Percentiles rank a stretch among this genome's conserved stretches.
Conservation (phyloP, 2,797 vertebrate genomes). For the Oreonectes daqikongensis region DNA sequence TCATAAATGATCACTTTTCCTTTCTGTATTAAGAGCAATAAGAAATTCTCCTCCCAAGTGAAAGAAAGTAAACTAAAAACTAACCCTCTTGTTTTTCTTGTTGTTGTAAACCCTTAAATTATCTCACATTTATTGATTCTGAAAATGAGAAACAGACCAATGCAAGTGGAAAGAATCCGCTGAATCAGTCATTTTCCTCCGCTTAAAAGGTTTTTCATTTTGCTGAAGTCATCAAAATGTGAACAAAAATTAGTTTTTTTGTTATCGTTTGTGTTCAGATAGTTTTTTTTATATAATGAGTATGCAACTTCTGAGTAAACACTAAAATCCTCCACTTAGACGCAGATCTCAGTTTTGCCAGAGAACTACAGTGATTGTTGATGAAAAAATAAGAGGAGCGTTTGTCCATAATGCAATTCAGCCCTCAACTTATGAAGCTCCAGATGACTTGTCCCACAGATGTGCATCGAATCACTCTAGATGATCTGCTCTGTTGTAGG, state of each 20-base stretch:
- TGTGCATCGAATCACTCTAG: constrained; percentile 33
- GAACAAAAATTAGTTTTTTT: constrained; percentile 41
- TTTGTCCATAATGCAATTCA: constrained; percentile 1
- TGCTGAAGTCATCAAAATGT: constrained; percentile 50
- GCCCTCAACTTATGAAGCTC: not conserved
- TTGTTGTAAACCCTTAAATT: constrained; percentile 41
- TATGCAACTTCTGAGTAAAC: not conserved
- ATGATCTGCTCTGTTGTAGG: constrained; percentile 38
- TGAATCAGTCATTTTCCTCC: constrained; percentile 46
- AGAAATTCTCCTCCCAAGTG: constrained; percentile 24
- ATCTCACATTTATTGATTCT: constrained; percentile 54
- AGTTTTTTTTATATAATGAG: not conserved
- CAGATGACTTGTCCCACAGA: constrained; percentile 22
- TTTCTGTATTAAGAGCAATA: constrained; percentile 37
- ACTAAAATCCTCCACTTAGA: not conserved
- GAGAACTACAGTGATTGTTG: constrained; percentile 15
- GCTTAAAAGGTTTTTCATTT: constrained; percentile 18
- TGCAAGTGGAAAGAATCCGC: constrained; percentile 29
- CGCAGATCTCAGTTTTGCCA: constrained; percentile 2
- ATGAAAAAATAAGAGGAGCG: not conserved
- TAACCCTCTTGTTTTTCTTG: no score
- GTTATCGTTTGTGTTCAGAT: not conserved
- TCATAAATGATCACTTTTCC: constrained; percentile 31
- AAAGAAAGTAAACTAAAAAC: constrained; percentile 30
- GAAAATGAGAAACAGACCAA: constrained; percentile 60